A percentile compares a stretch with the other conserved stretches of the same genome.
phyloP scores from a whole-genome alignment of 1,140 invertebrate genomes.

The Oncopeltus fasciatus region DNA sequence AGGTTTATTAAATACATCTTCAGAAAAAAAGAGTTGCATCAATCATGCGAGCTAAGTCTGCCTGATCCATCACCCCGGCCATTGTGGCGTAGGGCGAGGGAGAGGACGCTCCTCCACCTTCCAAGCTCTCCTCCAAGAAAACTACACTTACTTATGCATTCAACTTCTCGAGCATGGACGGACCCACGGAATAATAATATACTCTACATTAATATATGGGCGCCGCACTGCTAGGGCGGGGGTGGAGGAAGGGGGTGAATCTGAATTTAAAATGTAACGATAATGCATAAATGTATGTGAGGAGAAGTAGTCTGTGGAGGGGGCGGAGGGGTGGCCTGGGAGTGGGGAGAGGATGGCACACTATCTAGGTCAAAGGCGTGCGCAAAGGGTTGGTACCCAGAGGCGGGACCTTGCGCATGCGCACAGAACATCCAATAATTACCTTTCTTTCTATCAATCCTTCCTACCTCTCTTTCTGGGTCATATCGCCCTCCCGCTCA shows the following conservation, averaged over 20 bases:
- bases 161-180: slow-evolving; percentile 34
- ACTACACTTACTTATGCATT: slow-evolving; percentile 35
- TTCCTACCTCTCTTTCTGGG: not conserved
- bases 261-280: slow-evolving; percentile 27
- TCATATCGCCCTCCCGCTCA: not conserved
- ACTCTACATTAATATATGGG: slow-evolving; percentile 35
- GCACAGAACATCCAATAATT: not conserved
- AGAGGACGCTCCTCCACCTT: not conserved
- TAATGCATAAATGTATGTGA: slow-evolving; percentile 25
- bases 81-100: slow-evolving; percentile 7
- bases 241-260: slow-evolving; percentile 26
- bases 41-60: slow-evolving; percentile 20
- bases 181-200: slow-evolving; percentile 38
- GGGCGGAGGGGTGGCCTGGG: too few relatives aligned
- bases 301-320: slow-evolving; percentile 21
- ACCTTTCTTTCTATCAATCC: slow-evolving; percentile 3
- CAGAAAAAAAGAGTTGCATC: slow-evolving; percentile 21
- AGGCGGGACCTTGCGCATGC: slow-evolving; percentile 2
- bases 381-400: not conserved
- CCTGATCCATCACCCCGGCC: slow-evolving; percentile 22
- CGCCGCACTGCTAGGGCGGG: slow-evolving; percentile 22
- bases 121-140: slow-evolving; percentile 14
- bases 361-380: not conserved
- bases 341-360: slow-evolving; percentile 15
- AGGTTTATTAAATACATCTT: slow-evolving; percentile 24